Base-by-base conservation (phyloP, 2,113 vertebrate genomes). In the Forbesichthys papilliferus region DNA sequence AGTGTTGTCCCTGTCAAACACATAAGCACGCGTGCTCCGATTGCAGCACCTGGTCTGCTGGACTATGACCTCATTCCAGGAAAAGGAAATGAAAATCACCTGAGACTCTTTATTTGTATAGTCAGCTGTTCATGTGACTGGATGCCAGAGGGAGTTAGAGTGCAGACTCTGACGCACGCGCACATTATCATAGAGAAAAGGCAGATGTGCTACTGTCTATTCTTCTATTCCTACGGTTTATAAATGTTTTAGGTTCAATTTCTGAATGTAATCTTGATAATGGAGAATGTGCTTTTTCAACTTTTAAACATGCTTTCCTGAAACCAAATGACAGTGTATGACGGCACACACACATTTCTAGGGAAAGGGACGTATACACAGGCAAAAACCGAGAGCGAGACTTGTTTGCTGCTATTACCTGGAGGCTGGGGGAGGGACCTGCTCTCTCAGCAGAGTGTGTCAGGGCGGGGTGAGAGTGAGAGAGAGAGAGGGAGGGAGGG, bases 31-130 rank as follows among this genome's bases (percentile, higher is more conserved):
- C 48, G 33, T 61, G 51, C 56, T 36, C 20, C 63, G 51, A 58
- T 55, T 59, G 64, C 27, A 2, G 27, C 79, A 81, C 80, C 83
- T 86, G 80, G 67, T 74, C 54, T 68, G 71, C 59, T 2, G 64
- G 78, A 84, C 70, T 68, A 86, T 92, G 87, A 91, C 83, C 86
- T 91, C 88, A 91, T 89, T 85, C 66, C 79, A 79, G 82, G 83
- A 86, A 86, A 79, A 80, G 84, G 80, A 86, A 89, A 73, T 61
- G 74, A 83, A 47, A 68, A 82, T 84, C 85, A 90, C 86, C 82
- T 88, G 81, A 87, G 74, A 42, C 68, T 20, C 20, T 55, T 83
- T 63, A 84, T 91, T 90, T 92, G 86, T 86, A 82, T 90, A 86
- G 86, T 86, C 90, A 88, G 85, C 82, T 90, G 84, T 81, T 76